phyloP scores from a whole-genome alignment of 2,113 vertebrate species.

The Perca flavescens region DNA sequence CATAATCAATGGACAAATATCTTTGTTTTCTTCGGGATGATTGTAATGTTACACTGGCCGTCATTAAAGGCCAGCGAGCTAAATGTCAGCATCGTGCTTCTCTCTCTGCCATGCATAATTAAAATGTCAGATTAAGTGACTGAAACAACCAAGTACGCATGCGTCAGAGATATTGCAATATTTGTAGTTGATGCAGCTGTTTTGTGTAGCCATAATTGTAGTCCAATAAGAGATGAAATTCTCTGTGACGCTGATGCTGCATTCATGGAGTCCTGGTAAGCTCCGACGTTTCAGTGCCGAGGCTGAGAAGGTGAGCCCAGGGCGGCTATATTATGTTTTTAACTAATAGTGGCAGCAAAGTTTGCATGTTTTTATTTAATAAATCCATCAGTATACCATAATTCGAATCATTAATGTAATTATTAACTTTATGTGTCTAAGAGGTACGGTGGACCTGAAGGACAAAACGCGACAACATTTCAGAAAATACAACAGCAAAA shows the following conservation, averaged over 20 bases:
- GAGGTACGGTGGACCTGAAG: too few relatives aligned
- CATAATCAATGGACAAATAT: neutral
- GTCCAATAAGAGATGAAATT: constrained; percentile 36
- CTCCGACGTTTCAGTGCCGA: neutral
- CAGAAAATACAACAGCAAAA: too few relatives aligned
- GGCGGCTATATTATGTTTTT: neutral
- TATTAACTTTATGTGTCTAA: too few relatives aligned
- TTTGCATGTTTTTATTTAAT: too few relatives aligned
- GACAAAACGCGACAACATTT: too few relatives aligned
- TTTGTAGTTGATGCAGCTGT: constrained; percentile 18
- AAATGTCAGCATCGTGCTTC: constrained; percentile 49
- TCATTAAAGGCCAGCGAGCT: constrained; percentile 3
- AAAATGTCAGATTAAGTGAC: constrained; percentile 50
- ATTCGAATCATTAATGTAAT: too few relatives aligned
- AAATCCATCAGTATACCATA: too few relatives aligned
- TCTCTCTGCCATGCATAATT: constrained; percentile 29
- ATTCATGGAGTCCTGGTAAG: constrained; percentile 16
- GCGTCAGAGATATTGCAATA: constrained; percentile 31
- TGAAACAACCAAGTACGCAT: constrained; percentile 28
- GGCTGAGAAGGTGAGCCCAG: neutral
- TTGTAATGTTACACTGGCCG: neutral
- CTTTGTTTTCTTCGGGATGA: neutral
- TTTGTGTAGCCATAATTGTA: constrained; percentile 66
- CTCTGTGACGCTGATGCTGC: constrained; percentile 49
- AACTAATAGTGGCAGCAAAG: too few relatives aligned